Evolutionary conservation across 2,888 invertebrate genomes (phyloP).

Genomic region (Geophilus truncorum): DNA sequence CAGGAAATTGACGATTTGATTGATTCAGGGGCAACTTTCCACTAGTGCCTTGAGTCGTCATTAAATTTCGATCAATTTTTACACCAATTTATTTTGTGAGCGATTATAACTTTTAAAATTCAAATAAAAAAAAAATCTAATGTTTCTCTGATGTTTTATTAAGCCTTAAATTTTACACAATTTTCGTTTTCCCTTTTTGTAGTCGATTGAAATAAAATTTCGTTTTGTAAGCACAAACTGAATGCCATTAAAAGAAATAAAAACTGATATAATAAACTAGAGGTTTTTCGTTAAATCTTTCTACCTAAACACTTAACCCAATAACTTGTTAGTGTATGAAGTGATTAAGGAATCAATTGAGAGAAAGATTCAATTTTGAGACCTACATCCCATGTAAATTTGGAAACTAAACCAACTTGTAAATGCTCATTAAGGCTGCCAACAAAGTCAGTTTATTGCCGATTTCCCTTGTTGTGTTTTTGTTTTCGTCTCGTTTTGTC

Average conservation of each 20-base stretch:
- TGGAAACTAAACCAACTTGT: background rate
- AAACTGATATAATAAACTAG: background rate
- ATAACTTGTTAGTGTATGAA: background rate
- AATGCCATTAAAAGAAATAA: background rate
- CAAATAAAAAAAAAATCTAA: background rate
- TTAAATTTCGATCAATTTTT: background rate
- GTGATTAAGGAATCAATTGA: background rate
- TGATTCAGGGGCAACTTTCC: slow-evolving; percentile 16
- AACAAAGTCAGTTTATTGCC: background rate
- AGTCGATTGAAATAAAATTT: background rate
- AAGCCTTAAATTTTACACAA: slow-evolving; percentile 10
- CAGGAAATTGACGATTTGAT: slow-evolving; percentile 64
- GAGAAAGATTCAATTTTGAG: background rate
- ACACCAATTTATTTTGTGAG: background rate
- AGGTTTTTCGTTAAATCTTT: background rate
- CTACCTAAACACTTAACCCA: background rate
- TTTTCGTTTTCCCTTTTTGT: background rate
- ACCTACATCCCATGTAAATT: background rate
- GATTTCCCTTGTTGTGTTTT: background rate
- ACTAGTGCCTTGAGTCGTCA: background rate
- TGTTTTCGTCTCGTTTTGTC: background rate
- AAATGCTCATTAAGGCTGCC: background rate
- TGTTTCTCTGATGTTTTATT: background rate
- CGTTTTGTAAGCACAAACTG: background rate
- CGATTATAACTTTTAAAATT: background rate